A percentile compares a stretch with the other conserved stretches of the same genome.
Evolutionary conservation across 2,888 invertebrate genomes (phyloP).

Genomic region (Acanthosepion esculentum): DNA sequence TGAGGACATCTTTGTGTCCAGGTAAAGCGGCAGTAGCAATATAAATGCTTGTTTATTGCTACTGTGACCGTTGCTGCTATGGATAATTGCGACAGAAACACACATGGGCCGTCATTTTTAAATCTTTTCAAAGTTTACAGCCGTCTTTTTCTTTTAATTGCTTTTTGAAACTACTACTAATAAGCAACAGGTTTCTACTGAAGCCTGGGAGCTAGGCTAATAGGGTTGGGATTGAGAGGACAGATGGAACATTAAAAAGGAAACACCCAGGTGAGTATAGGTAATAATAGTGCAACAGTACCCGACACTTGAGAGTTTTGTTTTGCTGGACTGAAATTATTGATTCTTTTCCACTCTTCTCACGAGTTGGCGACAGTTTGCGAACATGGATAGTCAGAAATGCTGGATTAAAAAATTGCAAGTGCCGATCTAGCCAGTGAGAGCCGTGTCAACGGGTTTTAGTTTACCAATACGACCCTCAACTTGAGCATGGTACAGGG

Average conservation of each 20-base stretch:
- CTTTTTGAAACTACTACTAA: background rate
- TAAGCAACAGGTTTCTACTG: background rate
- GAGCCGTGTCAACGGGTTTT: too few relatives aligned
- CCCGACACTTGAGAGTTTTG: background rate
- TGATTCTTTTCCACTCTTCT: too few relatives aligned
- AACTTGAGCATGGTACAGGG: too few relatives aligned
- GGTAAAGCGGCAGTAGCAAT: background rate
- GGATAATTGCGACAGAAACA: background rate
- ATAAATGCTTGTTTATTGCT: background rate
- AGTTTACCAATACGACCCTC: too few relatives aligned
- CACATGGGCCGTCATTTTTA: background rate
- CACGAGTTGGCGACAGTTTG: background rate
- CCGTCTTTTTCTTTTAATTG: background rate
- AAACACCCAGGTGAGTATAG: background rate
- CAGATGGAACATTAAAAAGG: background rate
- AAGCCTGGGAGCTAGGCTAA: background rate
- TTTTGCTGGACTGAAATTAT: background rate
- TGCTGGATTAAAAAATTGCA: too few relatives aligned
- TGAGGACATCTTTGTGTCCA: background rate
- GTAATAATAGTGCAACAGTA: background rate
- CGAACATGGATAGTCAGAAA: background rate
- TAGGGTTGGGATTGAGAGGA: background rate
- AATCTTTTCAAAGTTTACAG: background rate
- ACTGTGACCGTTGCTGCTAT: background rate
- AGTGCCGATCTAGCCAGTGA: too few relatives aligned